Base-by-base conservation (phyloP, 2,888 invertebrate genomes). In the Sphaeridia pumilis region DNA sequence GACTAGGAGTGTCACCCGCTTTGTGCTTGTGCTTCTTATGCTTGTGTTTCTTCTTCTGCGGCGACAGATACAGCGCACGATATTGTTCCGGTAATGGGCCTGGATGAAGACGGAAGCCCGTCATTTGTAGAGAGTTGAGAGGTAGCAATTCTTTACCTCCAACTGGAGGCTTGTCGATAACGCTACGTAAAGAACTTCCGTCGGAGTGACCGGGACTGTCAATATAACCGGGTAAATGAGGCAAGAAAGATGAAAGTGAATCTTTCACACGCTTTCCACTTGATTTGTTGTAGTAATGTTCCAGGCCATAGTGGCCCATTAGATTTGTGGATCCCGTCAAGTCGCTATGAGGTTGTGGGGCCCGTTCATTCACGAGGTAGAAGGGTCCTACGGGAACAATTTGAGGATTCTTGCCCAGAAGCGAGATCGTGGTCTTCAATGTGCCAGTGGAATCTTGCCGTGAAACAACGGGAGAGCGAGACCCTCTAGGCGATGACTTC, bases 301-400 rank as follows among this genome's bases (percentile, higher is more conserved):
- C 94, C 60, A 95, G 78, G 64, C 88, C 89, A 81, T 95, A 87
- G 76, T 88, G 84, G 69, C 86, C 84, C 88, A 95, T 93, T 72
- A 95, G 82, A 78, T 95, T 95, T 65, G 87, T 92, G 67, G 93
- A 90, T 60, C 95, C 95, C 58, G 94, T 95, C 66, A 92, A 74
- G 73, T 92, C 90, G 71, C 87, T 87, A 76, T 87, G 21, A 5
- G 44, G 20, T 54, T 68, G 76, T 87, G 88, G 84, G 76, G 89
- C 89, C 69, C 88, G 87, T 74, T 92, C 92, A 78, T 90, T 92
- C 84, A 94, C 88, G 72, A 95, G 83, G 76, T 95, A 95, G 75
- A 95, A 95, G 67, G 94, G 94, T 68, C 94, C 94, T 75, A 89
- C 89, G 72, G 92, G 90, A 73, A 94, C 89, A 67, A 95, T 93